These are phyloP conservation scores for Apis mellifera DNA, from an alignment of 1,140 invertebrate genomes.

Conservation along the genomic window Amel_HAv3.1 CM009931.2:6866501-6867000, in stretches of 20 bases:
- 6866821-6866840: no score
- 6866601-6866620: neutral
- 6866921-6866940: no score
- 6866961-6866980: no score
- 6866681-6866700: neutral
- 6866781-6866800: constrained; percentile 1
- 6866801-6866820: neutral
- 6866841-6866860: no score
- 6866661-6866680: neutral
- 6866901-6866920: no score
- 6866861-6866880: no score
- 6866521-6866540: neutral
- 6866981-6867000: no score
- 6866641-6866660: no score
- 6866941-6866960: no score
- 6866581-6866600: neutral
- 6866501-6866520: neutral
- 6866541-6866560: neutral
- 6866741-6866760: neutral
- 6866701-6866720: neutral
- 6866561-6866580: neutral
- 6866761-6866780: neutral
- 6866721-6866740: neutral
- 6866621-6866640: neutral
- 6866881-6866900: no score